Conservation (phyloP, 2,888 invertebrate genomes). For the Ennomos erosarius region DNA sequence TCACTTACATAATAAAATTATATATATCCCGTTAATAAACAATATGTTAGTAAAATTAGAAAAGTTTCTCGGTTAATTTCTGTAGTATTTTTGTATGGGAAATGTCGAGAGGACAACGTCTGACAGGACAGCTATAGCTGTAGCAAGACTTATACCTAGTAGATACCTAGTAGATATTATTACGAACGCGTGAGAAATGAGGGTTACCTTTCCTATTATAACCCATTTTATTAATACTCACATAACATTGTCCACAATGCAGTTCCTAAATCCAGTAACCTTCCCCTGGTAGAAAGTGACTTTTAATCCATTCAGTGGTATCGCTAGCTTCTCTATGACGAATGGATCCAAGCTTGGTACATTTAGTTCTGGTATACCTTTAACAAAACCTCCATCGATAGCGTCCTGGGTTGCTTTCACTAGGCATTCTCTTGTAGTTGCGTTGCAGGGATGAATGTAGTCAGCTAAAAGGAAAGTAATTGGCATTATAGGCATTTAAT, state of each 20-base stretch:
- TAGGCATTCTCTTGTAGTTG: constrained; percentile 63
- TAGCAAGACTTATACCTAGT: too few species aligned
- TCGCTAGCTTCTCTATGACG: constrained; percentile 66
- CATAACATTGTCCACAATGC: constrained; percentile 72
- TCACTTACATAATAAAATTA: too few species aligned
- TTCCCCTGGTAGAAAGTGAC: constrained; percentile 75
- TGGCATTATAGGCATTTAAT: background rate
- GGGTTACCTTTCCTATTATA: too few species aligned
- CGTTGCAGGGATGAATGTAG: constrained; percentile 72
- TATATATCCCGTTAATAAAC: too few species aligned
- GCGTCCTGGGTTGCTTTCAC: constrained; percentile 69
- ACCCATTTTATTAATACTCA: constrained; percentile 52
- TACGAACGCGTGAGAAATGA: too few species aligned
- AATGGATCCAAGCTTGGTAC: constrained; percentile 70
- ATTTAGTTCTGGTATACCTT: constrained; percentile 66
- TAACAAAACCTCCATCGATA: constrained; percentile 71
- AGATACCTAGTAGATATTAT: too few species aligned
- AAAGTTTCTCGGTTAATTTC: too few species aligned
- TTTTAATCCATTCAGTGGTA: constrained; percentile 69
- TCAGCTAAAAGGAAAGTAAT: constrained; percentile 56
- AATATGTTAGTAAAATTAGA: too few species aligned
- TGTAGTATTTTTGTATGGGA: too few species aligned
- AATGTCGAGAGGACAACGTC: too few species aligned
- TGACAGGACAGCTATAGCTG: too few species aligned
- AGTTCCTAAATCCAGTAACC: constrained; percentile 71